Base-by-base conservation (phyloP, 2,113 vertebrate genomes). In the Tamias sibiricus region DNA sequence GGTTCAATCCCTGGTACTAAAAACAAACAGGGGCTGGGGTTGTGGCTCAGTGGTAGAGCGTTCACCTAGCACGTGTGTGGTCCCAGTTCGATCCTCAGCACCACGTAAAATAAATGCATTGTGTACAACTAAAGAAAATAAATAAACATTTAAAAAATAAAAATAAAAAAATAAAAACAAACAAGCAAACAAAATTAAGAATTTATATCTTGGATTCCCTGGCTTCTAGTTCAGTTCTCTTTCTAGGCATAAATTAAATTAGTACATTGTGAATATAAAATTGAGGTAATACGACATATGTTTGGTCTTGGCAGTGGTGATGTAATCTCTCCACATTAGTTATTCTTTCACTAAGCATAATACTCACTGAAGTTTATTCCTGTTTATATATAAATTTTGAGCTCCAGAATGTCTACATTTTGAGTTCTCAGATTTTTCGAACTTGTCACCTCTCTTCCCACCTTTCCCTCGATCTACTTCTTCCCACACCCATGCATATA, bases 171-270 rank as follows among this genome's bases (percentile, higher is more conserved):
- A n/a, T n/a, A n/a, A n/a, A n/a, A n/a, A n/a, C 47, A 49, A 12
- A 13, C 47, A 49, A 12, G 13, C 3, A 64, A 14, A 32, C n/a
- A 77, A 90, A 79, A 75, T 54, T 54, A 86, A 84, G 69, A 81
- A 71, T 69, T 86, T 90, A 5, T 9, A 2, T 84, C 30, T 44
- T 72, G 35, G 7, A 28, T 40, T 88, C 37, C 75, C 32, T 52
- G 47, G 69, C 35, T 94, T 80, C 52, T 81, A 47, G 69, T 68
- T 69, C 16, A 80, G 35, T 93, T 94, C 13, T 62, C 28, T 68
- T 88, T 76, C 79, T 91, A 84, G 68, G 49, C 37, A 66, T 85
- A 87, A 59, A 19, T 88, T 87, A 66, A 66, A 44, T 80, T 72
- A 91, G 14, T 20, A 76, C 11, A 92, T 4, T 88, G 22, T 87